A percentile compares a stretch with the other conserved stretches of the same genome.
These are phyloP conservation scores for Disparrhopalites patrizii DNA, from an alignment of 2,888 invertebrate species.

Conservation along the genomic window DNA sequence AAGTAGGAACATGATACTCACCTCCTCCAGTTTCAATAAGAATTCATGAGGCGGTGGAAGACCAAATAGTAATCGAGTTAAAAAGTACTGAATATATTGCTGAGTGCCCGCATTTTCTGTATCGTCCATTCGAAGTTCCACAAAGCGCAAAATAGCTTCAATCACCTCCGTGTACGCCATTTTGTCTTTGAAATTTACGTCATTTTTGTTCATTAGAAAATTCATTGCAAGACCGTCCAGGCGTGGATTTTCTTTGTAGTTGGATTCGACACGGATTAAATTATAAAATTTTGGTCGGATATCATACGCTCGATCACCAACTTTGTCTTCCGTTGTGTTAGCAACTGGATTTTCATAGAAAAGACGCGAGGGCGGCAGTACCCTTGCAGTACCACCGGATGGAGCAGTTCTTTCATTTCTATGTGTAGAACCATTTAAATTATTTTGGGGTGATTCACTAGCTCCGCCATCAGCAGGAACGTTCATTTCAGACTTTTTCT, in stretches of 20 bases:
- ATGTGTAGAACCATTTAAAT: constrained; percentile 6
- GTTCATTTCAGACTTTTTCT: constrained; percentile 23
- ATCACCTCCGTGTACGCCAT: constrained; percentile 80
- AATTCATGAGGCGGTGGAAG: constrained; percentile 47
- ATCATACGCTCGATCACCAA: constrained; percentile 53
- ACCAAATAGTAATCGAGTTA: constrained; percentile 45
- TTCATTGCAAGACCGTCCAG: constrained; percentile 70
- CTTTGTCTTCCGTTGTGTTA: constrained; percentile 16
- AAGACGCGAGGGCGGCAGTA: constrained; percentile 42
- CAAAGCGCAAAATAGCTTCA: constrained; percentile 77
- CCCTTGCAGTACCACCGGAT: constrained; percentile 27
- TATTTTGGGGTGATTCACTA: neutral
- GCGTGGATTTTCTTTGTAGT: constrained; percentile 78
- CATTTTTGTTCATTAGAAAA: constrained; percentile 87
- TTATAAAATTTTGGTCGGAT: constrained; percentile 86
- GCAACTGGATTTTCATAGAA: constrained; percentile 45
- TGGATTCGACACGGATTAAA: constrained; percentile 71
- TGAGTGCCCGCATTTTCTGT: constrained; percentile 62
- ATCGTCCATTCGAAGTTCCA: constrained; percentile 58
- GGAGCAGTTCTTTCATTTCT: constrained; percentile 15
- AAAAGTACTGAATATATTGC: constrained; percentile 46
- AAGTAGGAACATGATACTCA: neutral
- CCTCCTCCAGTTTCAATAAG: constrained; percentile 28
- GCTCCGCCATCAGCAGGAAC: constrained; percentile 2
- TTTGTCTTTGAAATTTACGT: constrained; percentile 57